Base-by-base conservation (phyloP, 2,113 vertebrate species). In the Gambusia affinis region DNA sequence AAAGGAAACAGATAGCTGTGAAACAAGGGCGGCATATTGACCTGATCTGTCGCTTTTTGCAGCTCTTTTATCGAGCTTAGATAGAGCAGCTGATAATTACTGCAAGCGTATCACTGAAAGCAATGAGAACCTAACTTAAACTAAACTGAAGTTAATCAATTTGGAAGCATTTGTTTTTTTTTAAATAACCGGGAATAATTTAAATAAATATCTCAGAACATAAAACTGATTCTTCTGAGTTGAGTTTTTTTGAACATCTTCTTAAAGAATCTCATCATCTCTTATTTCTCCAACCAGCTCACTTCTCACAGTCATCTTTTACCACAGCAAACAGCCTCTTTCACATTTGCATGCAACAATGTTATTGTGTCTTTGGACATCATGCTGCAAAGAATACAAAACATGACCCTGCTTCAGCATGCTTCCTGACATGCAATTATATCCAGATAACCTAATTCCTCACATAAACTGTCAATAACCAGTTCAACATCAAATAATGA, bases 251-350 rank as follows among this genome's bases (percentile, higher is more conserved):
- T 27, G 1, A 27, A 27, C 51, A 73, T 63, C 73, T 73, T 82
- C 83, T 88, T 74, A 86, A 72, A 78, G 76, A 88, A 87, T 90
- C 88, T 90, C 84, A 30, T 83, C 73, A 44, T 85, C 70, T 87
- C 87, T 88, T 64, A 75, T 83, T 80, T 92, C 77, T 89, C 84
- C 64, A 79, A 67, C 63, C 75, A 76, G 57, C 82, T 88, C 87
- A 79, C 77, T 79, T 87, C 72, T 85, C 80, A 77, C 22, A 44
- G 80, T 73, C 76, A 80, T 77, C 79, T 78, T 71, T 73, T 22
- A 35, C 7, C 47, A 73, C 70, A 70, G 75, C 24, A 75, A 64
- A 27, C 27, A 70, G 39, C 4, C 35, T 54, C 10, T 69, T 79
- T 82, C 31, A 76, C 77, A 60, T 85, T 83, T 54, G 65, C 87